phyloP scores from a whole-genome alignment of 2,797 vertebrate genomes.

The Orestias chungarensis region DNA sequence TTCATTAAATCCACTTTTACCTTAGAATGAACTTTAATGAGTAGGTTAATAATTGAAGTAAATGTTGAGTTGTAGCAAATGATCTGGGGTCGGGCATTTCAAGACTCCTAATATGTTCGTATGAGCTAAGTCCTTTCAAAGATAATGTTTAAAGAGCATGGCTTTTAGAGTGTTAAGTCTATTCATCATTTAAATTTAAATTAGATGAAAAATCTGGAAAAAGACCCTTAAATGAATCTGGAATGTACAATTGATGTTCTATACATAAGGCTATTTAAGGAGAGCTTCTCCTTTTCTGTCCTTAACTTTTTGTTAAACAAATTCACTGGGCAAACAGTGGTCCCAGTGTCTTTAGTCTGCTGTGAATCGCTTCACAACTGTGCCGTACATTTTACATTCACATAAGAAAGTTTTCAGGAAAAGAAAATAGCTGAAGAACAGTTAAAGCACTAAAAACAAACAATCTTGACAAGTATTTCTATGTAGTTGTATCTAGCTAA shows the following conservation, averaged over 20 bases:
- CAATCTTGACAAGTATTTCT: no score
- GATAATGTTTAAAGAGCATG: constrained; percentile 49
- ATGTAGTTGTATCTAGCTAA: no score
- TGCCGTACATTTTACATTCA: constrained; percentile 68
- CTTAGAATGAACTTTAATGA: no score
- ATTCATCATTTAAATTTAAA: constrained; percentile 45
- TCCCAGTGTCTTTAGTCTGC: constrained; percentile 27
- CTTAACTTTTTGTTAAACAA: neutral
- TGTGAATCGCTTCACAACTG: constrained; percentile 64
- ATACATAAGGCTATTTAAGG: neutral
- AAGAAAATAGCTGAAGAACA: neutral
- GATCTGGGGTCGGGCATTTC: no score
- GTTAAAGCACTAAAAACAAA: no score
- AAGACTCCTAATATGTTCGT: no score
- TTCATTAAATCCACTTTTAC: no score
- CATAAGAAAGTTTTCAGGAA: constrained; percentile 27
- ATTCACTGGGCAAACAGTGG: constrained; percentile 12
- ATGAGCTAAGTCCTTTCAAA: no score
- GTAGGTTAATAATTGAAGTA: no score
- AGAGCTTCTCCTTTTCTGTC: constrained; percentile 5
- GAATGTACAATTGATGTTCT: constrained; percentile 30
- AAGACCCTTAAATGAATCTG: neutral
- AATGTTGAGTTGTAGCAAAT: no score
- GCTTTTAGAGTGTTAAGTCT: no score
- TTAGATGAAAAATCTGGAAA: constrained; percentile 9